Conservation (phyloP, 2,888 invertebrate genomes). For the Camponotus fellah region DNA sequence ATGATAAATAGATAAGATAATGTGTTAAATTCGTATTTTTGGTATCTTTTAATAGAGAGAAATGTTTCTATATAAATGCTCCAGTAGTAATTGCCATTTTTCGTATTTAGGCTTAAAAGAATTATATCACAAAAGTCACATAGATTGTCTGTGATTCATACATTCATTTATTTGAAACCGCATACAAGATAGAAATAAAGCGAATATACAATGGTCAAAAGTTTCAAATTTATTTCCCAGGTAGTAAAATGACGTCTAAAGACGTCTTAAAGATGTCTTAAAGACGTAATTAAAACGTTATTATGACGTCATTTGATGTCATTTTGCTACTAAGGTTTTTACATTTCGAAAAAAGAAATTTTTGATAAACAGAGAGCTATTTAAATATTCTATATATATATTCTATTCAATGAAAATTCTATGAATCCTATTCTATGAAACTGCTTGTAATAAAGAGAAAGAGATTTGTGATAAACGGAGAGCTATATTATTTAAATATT, state of each 20-base stretch:
- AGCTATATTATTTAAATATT: background rate
- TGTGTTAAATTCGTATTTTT: background rate
- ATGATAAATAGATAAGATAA: slow-evolving; percentile 67
- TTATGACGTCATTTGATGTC: too few species aligned
- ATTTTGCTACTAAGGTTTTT: too few species aligned
- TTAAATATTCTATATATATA: too few species aligned
- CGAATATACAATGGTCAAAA: background rate
- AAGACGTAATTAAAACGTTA: too few species aligned
- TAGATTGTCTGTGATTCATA: background rate
- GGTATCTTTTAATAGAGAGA: background rate
- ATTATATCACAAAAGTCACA: background rate
- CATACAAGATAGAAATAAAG: background rate
- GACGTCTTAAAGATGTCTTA: too few species aligned
- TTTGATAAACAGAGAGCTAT: background rate
- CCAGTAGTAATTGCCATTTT: background rate
- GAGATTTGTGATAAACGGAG: too few species aligned
- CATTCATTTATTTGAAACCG: slow-evolving; percentile 6
- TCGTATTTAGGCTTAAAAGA: background rate
- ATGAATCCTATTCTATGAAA: too few species aligned
- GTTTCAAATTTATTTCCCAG: background rate
- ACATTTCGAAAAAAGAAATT: background rate
- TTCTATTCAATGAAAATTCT: too few species aligned
- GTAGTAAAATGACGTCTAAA: too few species aligned
- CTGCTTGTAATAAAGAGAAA: too few species aligned
- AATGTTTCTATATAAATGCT: background rate